Evolutionary conservation across 2,888 invertebrate species (phyloP).

Genomic region (Megaustenia siamemsis): DNA sequence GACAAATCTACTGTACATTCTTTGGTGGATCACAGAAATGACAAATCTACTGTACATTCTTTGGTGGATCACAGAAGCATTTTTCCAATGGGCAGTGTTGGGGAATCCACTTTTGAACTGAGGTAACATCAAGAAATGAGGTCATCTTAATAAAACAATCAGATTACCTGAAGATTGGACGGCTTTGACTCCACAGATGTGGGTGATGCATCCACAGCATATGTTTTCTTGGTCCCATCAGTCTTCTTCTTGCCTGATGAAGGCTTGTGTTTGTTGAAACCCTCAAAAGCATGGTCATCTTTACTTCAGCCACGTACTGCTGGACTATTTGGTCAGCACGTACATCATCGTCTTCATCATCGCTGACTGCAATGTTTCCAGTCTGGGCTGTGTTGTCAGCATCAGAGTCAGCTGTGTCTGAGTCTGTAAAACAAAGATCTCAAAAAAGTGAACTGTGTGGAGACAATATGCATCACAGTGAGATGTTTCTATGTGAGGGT

Average conservation of each 20-base stretch:
- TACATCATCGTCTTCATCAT: slow-evolving; percentile 49
- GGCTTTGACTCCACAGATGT: neutral
- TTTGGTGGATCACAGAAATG: too few relatives aligned
- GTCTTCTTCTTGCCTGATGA: neutral
- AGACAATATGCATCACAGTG: neutral
- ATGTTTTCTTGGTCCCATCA: neutral
- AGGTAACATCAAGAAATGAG: too few relatives aligned
- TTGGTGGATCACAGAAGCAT: too few relatives aligned
- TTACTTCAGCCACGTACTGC: slow-evolving; percentile 64
- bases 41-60: too few relatives aligned
- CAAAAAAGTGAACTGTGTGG: neutral
- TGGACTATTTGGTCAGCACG: slow-evolving; percentile 38
- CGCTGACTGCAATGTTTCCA: neutral
- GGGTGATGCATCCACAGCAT: neutral
- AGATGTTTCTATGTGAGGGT: too few relatives aligned
- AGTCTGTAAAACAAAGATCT: slow-evolving; percentile 8
- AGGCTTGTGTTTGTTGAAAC: neutral
- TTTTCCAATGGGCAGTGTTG: too few relatives aligned
- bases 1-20: too few relatives aligned
- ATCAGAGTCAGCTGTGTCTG: slow-evolving; percentile 1
- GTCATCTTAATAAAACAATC: too few relatives aligned
- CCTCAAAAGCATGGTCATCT: slow-evolving; percentile 64
- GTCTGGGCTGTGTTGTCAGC: slow-evolving; percentile 29
- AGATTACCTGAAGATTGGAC: slow-evolving; percentile 6
- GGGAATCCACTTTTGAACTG: too few relatives aligned